Evolutionary conservation across 2,113 vertebrate genomes (phyloP).

Genomic region (Grammomys surdaster): DNA sequence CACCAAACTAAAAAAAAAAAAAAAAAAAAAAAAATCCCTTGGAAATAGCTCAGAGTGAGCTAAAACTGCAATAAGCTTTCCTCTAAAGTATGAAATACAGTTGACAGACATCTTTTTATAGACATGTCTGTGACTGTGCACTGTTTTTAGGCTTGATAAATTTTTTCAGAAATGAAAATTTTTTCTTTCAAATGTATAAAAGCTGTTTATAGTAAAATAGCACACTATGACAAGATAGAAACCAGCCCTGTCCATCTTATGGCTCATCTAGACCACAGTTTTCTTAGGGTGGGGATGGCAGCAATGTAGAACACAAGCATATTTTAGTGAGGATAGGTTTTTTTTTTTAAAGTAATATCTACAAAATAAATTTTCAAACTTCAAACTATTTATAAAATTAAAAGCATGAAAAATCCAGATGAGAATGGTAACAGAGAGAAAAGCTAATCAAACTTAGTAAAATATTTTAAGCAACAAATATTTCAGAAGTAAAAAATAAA

Average conservation of each 20-base stretch:
- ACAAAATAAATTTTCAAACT: slow-evolving; percentile 33
- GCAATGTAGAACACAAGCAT: neutral
- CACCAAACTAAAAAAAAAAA: slow-evolving; percentile 43
- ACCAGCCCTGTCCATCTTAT: neutral
- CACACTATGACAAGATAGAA: neutral
- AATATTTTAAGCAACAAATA: neutral
- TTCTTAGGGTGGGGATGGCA: neutral
- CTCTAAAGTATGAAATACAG: slow-evolving; percentile 74
- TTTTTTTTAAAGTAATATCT: neutral
- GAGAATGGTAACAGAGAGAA: neutral
- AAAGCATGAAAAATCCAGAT: neutral
- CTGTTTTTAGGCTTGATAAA: slow-evolving; percentile 71
- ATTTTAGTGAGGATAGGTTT: neutral
- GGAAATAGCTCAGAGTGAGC: slow-evolving; percentile 46
- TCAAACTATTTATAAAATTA: slow-evolving; percentile 30
- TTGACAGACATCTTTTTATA: slow-evolving; percentile 82
- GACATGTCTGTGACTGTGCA: slow-evolving; percentile 69
- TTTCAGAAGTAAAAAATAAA: neutral
- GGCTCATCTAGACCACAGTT: neutral
- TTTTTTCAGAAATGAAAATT: slow-evolving; percentile 63
- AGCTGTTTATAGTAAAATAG: slow-evolving; percentile 64
- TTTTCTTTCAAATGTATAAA: slow-evolving; percentile 61
- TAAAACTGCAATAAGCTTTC: slow-evolving; percentile 75
- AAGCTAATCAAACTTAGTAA: slow-evolving; percentile 12
- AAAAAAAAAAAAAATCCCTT: slow-evolving; percentile 40